A percentile compares a stretch with the other conserved stretches of the same genome.
phyloP scores from a whole-genome alignment of 2,888 invertebrate species.

The Ditula angustiorana region DNA sequence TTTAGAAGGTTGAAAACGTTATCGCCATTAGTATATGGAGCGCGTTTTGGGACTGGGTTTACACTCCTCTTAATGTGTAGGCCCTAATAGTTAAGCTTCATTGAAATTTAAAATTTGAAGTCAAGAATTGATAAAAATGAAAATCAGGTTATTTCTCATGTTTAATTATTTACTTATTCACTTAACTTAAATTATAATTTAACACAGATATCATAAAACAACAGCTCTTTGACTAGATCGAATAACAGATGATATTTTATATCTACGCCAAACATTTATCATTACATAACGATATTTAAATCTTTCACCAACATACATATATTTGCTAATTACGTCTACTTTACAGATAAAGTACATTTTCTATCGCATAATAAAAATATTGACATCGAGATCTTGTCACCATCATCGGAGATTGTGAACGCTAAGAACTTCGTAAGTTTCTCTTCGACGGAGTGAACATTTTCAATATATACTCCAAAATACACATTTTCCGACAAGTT shows the following conservation, averaged over 20 bases:
- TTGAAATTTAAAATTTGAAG: no score
- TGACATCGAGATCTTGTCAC: conserved; percentile 30
- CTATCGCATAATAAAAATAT: conserved; percentile 32
- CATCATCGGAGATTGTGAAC: conserved; percentile 19
- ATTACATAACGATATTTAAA: conserved; percentile 73
- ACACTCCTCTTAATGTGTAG: no score
- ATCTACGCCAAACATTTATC: conserved; percentile 70
- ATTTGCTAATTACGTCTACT: conserved; percentile 28
- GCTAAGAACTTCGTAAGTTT: conserved; percentile 20
- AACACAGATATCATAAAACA: conserved; percentile 73
- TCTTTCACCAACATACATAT: conserved; percentile 46
- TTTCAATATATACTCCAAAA: conserved; percentile 29
- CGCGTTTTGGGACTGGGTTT: no score
- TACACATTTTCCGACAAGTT: conserved; percentile 23
- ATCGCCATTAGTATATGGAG: no score
- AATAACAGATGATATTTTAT: conserved; percentile 73
- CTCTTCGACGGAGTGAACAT: conserved; percentile 8
- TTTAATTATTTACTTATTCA: conserved; percentile 53
- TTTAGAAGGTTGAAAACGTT: no score
- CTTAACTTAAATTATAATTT: conserved; percentile 55
- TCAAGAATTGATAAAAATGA: neutral
- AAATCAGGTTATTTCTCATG: conserved; percentile 42
- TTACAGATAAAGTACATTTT: conserved; percentile 26
- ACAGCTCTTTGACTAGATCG: conserved; percentile 80
- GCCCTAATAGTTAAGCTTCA: no score